Evolutionary conservation across 2,113 vertebrate species (phyloP).

Genomic region (Otus sunia): DNA sequence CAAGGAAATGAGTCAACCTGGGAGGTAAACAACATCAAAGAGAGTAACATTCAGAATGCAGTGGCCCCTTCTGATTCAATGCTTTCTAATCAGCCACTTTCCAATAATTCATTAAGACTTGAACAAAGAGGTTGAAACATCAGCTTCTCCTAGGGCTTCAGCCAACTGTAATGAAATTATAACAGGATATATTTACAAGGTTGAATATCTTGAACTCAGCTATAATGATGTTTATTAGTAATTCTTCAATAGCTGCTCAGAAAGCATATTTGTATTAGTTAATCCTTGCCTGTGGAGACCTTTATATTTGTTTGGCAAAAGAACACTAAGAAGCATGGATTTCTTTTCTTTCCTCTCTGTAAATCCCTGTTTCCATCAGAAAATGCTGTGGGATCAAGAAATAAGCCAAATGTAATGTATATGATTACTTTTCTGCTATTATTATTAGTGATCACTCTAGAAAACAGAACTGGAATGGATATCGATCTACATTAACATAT

Average conservation of each 20-base stretch:
- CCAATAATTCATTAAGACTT: constrained; percentile 48
- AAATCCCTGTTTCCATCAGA: constrained; percentile 11
- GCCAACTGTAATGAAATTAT: constrained; percentile 29
- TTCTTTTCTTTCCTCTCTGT: background rate
- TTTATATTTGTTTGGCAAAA: constrained; percentile 34
- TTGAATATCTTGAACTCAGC: constrained; percentile 34
- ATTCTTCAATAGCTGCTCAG: constrained; percentile 30
- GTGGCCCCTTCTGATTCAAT: background rate
- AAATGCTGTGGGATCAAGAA: background rate
- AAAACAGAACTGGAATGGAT: background rate
- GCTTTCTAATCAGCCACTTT: constrained; percentile 33
- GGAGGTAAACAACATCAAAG: constrained; percentile 50
- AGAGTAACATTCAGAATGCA: background rate
- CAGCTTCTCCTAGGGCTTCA: constrained; percentile 21
- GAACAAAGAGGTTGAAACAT: constrained; percentile 36
- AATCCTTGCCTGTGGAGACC: constrained; percentile 58
- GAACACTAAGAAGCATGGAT: constrained; percentile 43
- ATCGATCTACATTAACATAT: background rate
- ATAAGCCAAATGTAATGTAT: background rate
- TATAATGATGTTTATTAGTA: constrained; percentile 34
- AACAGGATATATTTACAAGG: constrained; percentile 36
- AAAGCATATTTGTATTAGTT: constrained; percentile 58
- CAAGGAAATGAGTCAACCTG: background rate
- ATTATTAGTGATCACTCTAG: background rate
- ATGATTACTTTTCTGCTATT: background rate